Evolutionary conservation across 2,113 vertebrate species (phyloP).

Genomic region (Pimephales promelas): DNA sequence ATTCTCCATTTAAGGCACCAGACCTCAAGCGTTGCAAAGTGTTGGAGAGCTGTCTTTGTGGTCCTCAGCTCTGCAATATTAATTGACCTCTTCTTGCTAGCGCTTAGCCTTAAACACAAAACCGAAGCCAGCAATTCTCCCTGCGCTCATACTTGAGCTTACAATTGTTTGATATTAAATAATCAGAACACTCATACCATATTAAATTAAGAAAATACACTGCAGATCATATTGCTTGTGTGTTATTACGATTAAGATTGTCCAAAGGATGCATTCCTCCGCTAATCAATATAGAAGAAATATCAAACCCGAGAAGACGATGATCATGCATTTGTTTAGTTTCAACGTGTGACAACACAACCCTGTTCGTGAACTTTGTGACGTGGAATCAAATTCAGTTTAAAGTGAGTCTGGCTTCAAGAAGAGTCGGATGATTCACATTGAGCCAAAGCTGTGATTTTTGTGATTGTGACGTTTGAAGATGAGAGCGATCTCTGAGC

Average conservation of each 20-base stretch:
- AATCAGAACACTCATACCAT: conserved; percentile 43
- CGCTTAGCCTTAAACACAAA: neutral
- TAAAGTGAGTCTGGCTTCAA: neutral
- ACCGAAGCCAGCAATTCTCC: neutral
- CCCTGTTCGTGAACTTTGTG: no score
- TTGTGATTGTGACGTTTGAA: neutral
- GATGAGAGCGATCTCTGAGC: neutral
- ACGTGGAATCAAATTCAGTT: neutral
- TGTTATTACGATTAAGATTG: conserved; percentile 26
- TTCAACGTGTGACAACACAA: neutral
- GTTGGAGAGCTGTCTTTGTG: neutral
- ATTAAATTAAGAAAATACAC: conserved; percentile 58
- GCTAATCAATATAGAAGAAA: conserved; percentile 1
- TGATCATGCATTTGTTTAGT: neutral
- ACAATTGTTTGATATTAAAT: conserved; percentile 40
- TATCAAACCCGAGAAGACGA: neutral
- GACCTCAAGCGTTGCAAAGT: conserved; percentile 29
- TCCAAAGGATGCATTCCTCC: conserved; percentile 12
- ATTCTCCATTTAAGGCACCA: conserved; percentile 40
- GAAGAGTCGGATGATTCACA: conserved; percentile 6
- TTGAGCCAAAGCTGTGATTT: neutral
- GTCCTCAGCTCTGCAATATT: conserved; percentile 40
- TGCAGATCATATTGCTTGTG: conserved; percentile 22
- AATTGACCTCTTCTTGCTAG: conserved; percentile 2
- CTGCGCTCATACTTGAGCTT: neutral